These are phyloP conservation scores for Anthoptus insignis DNA, from an alignment of 2,888 invertebrate genomes.

Conservation along the genomic window DNA sequence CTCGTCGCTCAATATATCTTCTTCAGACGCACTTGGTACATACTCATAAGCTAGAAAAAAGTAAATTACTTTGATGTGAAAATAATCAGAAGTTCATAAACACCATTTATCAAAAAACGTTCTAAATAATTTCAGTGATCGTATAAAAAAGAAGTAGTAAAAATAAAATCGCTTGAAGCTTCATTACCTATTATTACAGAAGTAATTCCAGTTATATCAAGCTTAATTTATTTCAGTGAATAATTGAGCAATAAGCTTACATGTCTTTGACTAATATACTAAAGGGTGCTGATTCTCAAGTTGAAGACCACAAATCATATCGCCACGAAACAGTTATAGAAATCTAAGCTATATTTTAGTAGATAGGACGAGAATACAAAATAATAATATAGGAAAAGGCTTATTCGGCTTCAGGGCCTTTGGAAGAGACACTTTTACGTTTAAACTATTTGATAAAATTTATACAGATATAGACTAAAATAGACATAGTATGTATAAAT, in stretches of 20 bases:
- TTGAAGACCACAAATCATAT: constrained; percentile 1
- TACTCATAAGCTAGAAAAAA: constrained; percentile 94
- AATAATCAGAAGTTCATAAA: constrained; percentile 21
- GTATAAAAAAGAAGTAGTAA: neutral
- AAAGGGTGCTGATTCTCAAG: neutral
- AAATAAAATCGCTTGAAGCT: constrained; percentile 3
- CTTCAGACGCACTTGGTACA: constrained; percentile 94
- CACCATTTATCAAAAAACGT: neutral
- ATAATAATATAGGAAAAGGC: too few species aligned
- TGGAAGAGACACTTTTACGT: too few species aligned
- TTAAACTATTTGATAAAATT: too few species aligned
- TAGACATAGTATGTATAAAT: too few species aligned
- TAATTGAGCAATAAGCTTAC: constrained; percentile 2
- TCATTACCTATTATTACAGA: neutral
- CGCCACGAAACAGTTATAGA: neutral
- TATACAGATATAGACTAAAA: too few species aligned
- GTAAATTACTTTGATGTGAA: too few species aligned
- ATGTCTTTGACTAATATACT: neutral
- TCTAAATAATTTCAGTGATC: neutral
- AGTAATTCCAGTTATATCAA: neutral
- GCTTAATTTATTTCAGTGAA: neutral
- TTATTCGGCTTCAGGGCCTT: too few species aligned
- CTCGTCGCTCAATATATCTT: constrained; percentile 93
- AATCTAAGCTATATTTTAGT: too few species aligned
- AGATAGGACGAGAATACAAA: too few species aligned